Conservation (phyloP, 92 coral and sea anemone genomes). For the Micromussa lordhowensis region DNA sequence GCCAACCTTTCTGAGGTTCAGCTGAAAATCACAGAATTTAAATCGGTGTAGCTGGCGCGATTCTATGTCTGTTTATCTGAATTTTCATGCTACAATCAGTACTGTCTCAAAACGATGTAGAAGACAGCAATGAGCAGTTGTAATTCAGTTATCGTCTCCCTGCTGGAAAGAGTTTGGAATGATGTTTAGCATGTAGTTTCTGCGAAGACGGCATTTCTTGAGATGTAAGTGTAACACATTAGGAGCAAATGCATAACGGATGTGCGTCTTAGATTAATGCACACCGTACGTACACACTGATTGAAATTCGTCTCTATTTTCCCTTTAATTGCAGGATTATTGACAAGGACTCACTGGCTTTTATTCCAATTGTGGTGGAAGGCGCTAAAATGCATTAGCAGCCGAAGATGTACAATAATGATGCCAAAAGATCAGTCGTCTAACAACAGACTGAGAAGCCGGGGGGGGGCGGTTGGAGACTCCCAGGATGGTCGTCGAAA, state of each 20-base stretch:
- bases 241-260: background rate
- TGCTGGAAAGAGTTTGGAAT: background rate
- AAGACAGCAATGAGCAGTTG: background rate
- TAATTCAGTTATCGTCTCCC: too few species aligned
- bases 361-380: background rate
- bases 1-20: background rate
- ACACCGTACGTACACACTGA: background rate
- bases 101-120: background rate
- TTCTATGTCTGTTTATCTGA: too few species aligned
- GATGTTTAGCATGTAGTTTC: background rate
- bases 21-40: background rate
- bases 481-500: too few species aligned
- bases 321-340: conserved; percentile 13
- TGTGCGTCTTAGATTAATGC: background rate
- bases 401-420: background rate
- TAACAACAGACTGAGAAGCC: too few species aligned
- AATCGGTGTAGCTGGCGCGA: too few species aligned
- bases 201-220: background rate
- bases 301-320: background rate
- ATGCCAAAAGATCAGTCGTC: background rate
- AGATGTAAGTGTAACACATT: background rate
- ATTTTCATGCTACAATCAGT: background rate
- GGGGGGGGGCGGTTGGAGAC: too few species aligned
- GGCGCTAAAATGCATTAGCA: background rate
- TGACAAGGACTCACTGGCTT: conserved; percentile 7